Evolutionary conservation across 2,797 vertebrate genomes (phyloP), one percentile per base, ranked within the genome.

Genomic region (Mastacembelus armatus): DNA sequence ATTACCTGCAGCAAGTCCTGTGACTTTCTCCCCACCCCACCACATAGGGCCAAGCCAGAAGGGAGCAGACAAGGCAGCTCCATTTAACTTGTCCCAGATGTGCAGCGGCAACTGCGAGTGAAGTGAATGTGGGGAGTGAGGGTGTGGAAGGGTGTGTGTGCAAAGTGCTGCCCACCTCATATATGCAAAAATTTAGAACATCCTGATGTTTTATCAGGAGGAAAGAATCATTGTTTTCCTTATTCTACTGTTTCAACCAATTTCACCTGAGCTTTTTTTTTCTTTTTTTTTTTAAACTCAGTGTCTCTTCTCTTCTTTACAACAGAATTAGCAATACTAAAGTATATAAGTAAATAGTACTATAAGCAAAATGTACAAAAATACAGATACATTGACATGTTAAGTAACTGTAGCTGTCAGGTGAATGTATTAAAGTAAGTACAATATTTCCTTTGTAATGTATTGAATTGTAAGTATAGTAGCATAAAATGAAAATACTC

Each of bases 31-130:
- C 26, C 33, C 39, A 18, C 65, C 52, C 51, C 66, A 30, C 58
- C 65, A 48, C n/a, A 57, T 66, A 67, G n/a, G 66, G 58, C 63
- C 35, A 4, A 68, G 74, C 70, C 77, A 65, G 73, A 74, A 26
- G 21, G 18, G 62, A 72, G 85, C 77, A 84, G 85, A 82, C 74
- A 26, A 71, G 66, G 77, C 86, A 84, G 83, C 84, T 77, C 78
- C 59, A 32, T 77, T 86, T 92, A 92, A 93, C 84, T 66, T 81
- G 72, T 93, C 90, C 92, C 91, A 93, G 90, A 93, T 93, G 92
- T 92, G 88, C 84, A n/a, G 59, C 63, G 30, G 65, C 49, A 71
- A 80, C 65, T 75, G 76, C 58, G 29, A 35, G 51, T 65, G 74
- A 77, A 85, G 67, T 32, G 71, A 71, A 65, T 48, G 33, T 39